A percentile compares a stretch with the other conserved stretches of the same genome.
Conservation (phyloP, 64 coral and sea anemone species). For the Porites lutea region DNA sequence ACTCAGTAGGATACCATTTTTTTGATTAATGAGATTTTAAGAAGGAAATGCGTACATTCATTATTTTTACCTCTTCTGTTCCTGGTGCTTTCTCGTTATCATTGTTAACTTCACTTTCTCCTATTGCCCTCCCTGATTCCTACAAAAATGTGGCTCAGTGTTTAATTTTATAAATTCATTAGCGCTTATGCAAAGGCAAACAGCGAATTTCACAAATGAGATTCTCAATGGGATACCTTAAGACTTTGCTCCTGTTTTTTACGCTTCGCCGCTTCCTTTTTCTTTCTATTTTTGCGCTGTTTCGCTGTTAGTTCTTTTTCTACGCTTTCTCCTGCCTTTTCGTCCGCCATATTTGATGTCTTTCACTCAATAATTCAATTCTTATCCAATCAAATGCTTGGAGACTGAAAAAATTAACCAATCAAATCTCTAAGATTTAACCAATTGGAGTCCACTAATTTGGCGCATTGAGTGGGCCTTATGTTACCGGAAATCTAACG, state of each 20-base stretch:
- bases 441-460: conserved; percentile 63
- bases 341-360: conserved; percentile 84
- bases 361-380: not conserved
- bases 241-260: conserved; percentile 87
- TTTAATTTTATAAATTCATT: too few species aligned
- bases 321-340: not conserved
- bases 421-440: conserved; percentile 35
- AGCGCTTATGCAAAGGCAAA: not conserved
- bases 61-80: conserved; percentile 17
- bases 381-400: conserved; percentile 55
- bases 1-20: too few species aligned
- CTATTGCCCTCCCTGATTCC: not conserved
- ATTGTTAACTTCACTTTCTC: not conserved
- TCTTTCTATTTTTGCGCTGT: conserved; percentile 84
- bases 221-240: conserved; percentile 6
- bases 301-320: conserved; percentile 70
- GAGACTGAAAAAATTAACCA: conserved; percentile 51
- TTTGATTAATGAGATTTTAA: not conserved
- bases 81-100: not conserved
- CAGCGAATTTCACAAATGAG: not conserved
- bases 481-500: not conserved
- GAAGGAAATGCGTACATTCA: not conserved
- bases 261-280: conserved; percentile 81
- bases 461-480: not conserved
- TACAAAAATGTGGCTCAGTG: not conserved